Evolutionary conservation across 2,797 vertebrate genomes (phyloP).

Genomic region (Hydrocynus forskahlii): DNA sequence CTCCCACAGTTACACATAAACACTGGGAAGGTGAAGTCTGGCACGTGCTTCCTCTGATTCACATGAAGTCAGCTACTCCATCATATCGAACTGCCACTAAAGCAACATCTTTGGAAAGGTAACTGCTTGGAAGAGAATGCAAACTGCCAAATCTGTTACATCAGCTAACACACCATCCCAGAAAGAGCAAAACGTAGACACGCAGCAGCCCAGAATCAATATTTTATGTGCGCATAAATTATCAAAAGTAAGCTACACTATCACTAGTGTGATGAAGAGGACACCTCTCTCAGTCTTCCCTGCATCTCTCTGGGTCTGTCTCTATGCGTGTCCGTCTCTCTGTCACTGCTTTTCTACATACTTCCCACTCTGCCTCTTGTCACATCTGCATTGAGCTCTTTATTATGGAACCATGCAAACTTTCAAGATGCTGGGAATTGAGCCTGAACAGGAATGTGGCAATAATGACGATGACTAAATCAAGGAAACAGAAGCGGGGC

Average conservation of each 20-base stretch:
- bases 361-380: neutral
- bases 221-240: neutral
- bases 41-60: no score
- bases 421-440: neutral
- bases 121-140: no score
- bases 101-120: no score
- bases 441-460: constrained; percentile 15
- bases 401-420: neutral
- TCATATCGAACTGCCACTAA: no score
- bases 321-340: neutral
- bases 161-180: no score
- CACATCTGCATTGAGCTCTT: no score
- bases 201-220: no score
- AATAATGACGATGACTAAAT: constrained; percentile 17
- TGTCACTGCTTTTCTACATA: neutral
- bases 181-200: no score
- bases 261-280: neutral
- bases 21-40: no score
- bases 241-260: neutral
- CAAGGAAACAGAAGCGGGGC: constrained; percentile 20
- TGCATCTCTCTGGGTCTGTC: constrained; percentile 6
- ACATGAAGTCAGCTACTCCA: no score
- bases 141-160: no score
- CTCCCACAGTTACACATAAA: no score
- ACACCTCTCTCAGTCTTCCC: neutral